Evolutionary conservation across 1,140 invertebrate genomes (phyloP).

Genomic region (Saxidomus purpurata): DNA sequence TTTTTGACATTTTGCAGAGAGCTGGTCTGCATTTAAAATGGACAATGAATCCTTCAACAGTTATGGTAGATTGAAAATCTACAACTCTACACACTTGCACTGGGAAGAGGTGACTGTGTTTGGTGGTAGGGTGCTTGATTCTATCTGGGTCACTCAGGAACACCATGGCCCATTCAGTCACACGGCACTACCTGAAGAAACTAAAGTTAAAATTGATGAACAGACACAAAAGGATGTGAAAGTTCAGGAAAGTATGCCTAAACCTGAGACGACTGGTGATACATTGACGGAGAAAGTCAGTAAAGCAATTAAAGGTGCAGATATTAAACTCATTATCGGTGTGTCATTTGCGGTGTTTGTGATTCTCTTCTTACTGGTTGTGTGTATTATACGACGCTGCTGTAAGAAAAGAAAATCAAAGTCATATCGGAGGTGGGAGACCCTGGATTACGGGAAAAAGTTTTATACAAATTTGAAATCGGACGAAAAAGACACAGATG

Average conservation of each 20-base stretch:
- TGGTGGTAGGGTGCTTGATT: slow-evolving; percentile 71
- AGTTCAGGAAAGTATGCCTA: slow-evolving; percentile 23
- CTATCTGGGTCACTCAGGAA: slow-evolving; percentile 78
- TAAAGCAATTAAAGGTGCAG: slow-evolving; percentile 46
- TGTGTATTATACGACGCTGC: slow-evolving; percentile 54
- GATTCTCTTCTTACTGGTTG: slow-evolving; percentile 54
- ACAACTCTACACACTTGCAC: slow-evolving; percentile 95
- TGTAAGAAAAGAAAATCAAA: slow-evolving; percentile 55
- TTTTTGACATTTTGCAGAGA: slow-evolving; percentile 60
- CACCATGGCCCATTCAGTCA: slow-evolving; percentile 77
- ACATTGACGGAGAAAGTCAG: slow-evolving; percentile 47
- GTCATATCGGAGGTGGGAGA: slow-evolving; percentile 75
- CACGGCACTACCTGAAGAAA: slow-evolving; percentile 53
- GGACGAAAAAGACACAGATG: slow-evolving; percentile 73
- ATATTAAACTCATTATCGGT: slow-evolving; percentile 59
- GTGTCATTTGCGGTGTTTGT: slow-evolving; percentile 65
- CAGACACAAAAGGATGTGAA: slow-evolving; percentile 52
- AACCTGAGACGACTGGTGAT: slow-evolving; percentile 54
- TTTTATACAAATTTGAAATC: slow-evolving; percentile 73
- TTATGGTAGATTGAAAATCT: slow-evolving; percentile 93
- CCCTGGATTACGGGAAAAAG: slow-evolving; percentile 74
- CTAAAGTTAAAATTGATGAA: slow-evolving; percentile 70
- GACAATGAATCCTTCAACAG: slow-evolving; percentile 88
- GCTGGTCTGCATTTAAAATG: slow-evolving; percentile 88
- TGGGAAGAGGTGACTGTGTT: slow-evolving; percentile 94